phyloP scores from a whole-genome alignment of 64 coral and sea anemone species.

The Montipora cactus region DNA sequence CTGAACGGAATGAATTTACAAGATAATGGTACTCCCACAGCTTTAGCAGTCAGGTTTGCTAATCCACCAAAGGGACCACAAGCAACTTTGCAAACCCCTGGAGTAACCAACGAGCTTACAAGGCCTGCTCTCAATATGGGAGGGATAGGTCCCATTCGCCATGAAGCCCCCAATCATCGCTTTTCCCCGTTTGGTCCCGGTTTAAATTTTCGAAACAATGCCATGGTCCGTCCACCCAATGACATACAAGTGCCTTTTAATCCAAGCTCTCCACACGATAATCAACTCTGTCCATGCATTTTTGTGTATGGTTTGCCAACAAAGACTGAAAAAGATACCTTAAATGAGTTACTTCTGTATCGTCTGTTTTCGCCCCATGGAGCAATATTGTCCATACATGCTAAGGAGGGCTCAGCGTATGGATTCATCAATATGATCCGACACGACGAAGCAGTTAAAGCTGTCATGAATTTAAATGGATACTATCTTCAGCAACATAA shows the following conservation, averaged over 20 bases:
- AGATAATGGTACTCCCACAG: conserved; percentile 41
- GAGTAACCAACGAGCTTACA: conserved; percentile 41
- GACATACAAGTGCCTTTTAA: conserved; percentile 51
- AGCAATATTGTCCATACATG: conserved; percentile 79
- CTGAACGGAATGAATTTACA: conserved; percentile 81
- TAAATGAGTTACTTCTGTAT: conserved; percentile 72
- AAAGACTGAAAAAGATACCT: conserved; percentile 33
- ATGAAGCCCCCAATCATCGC: conserved; percentile 77
- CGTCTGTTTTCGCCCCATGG: conserved; percentile 86
- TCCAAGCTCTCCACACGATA: conserved; percentile 14
- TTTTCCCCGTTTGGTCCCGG: conserved; percentile 70
- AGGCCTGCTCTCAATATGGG: conserved; percentile 65
- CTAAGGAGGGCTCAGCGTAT: conserved; percentile 86
- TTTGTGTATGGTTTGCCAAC: conserved; percentile 86
- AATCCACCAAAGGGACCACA: conserved; percentile 83
- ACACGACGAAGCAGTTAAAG: conserved; percentile 83
- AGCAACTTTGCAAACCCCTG: background rate
- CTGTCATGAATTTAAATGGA: conserved; percentile 79
- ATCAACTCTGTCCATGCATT: conserved; percentile 69
- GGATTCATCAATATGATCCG: conserved; percentile 90
- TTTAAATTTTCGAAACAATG: background rate
- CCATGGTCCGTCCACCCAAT: background rate
- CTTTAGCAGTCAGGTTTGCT: conserved; percentile 93
- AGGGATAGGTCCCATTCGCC: conserved; percentile 73
- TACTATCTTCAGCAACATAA: conserved; percentile 73